These are phyloP conservation scores for Sciaenops ocellatus DNA, from an alignment of 2,797 vertebrate genomes.

Conservation along the genomic window DNA sequence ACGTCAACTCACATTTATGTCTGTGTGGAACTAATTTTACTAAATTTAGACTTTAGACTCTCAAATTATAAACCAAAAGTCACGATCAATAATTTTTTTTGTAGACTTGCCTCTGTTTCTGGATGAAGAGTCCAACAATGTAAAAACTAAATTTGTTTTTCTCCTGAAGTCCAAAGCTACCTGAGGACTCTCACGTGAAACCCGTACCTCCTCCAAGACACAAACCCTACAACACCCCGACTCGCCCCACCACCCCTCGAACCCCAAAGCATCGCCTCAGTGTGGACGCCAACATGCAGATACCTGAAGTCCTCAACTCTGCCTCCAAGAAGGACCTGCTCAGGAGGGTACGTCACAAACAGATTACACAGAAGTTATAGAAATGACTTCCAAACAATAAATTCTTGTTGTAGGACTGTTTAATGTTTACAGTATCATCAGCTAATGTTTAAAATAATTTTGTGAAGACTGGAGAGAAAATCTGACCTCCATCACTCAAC, in stretches of 20 bases:
- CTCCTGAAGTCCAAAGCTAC: slow-evolving; percentile 86
- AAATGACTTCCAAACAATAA: background rate
- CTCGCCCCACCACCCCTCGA: slow-evolving; percentile 89
- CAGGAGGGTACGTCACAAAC: slow-evolving; percentile 85
- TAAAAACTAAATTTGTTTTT: slow-evolving; percentile 2
- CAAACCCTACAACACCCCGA: slow-evolving; percentile 86
- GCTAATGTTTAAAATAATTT: too few species aligned
- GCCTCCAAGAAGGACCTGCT: slow-evolving; percentile 97
- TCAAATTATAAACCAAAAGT: too few species aligned
- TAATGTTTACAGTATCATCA: too few species aligned
- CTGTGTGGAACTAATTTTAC: background rate
- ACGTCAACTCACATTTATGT: background rate
- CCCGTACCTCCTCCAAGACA: slow-evolving; percentile 88
- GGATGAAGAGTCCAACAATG: background rate
- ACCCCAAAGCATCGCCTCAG: slow-evolving; percentile 94
- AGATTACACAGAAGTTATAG: background rate
- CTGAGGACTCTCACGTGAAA: slow-evolving; percentile 86
- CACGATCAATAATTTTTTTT: too few species aligned
- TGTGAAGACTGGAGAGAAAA: too few species aligned
- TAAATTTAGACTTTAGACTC: too few species aligned
- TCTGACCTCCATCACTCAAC: too few species aligned
- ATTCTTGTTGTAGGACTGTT: too few species aligned
- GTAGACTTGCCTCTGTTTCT: background rate
- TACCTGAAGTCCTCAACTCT: slow-evolving; percentile 93
- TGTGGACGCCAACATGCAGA: slow-evolving; percentile 96